These are phyloP conservation scores for Girardinus metallicus DNA, from an alignment of 2,797 vertebrate genomes.

Conservation along the genomic window DNA sequence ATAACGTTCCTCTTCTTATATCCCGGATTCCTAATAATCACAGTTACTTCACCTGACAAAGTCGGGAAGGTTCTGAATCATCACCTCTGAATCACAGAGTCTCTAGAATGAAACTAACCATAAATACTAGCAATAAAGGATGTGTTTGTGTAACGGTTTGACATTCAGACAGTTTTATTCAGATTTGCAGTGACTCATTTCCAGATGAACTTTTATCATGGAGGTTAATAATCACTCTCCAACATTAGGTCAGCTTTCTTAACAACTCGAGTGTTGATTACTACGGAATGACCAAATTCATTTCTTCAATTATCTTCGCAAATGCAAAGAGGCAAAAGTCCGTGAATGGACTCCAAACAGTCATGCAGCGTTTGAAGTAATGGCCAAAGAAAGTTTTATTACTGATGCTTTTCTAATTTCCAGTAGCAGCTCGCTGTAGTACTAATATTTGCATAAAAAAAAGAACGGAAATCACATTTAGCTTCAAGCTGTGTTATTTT, in stretches of 20 bases:
- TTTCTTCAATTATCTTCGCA: not conserved
- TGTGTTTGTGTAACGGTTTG: not conserved
- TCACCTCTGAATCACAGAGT: not conserved
- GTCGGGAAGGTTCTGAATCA: not conserved
- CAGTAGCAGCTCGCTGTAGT: not conserved
- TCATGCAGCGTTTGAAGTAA: not conserved
- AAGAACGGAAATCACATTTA: not conserved
- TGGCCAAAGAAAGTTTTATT: not conserved
- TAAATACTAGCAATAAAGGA: not conserved
- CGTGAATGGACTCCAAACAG: not conserved
- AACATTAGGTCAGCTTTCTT: not conserved
- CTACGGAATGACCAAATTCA: not conserved
- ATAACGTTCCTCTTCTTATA: not conserved
- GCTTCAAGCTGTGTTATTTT: not conserved
- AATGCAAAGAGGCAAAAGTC: not conserved
- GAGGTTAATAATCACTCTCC: not conserved
- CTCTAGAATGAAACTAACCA: not conserved
- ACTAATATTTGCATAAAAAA: not conserved
- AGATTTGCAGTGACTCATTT: not conserved
- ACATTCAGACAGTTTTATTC: not conserved
- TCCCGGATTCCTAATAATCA: not conserved
- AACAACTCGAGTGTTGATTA: not conserved
- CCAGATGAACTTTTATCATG: not conserved
- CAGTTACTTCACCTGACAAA: not conserved
- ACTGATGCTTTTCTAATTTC: not conserved